A percentile compares a stretch with the other conserved stretches of the same genome.
phyloP scores from a whole-genome alignment of 2,113 vertebrate species.

The Austrofundulus limnaeus region DNA sequence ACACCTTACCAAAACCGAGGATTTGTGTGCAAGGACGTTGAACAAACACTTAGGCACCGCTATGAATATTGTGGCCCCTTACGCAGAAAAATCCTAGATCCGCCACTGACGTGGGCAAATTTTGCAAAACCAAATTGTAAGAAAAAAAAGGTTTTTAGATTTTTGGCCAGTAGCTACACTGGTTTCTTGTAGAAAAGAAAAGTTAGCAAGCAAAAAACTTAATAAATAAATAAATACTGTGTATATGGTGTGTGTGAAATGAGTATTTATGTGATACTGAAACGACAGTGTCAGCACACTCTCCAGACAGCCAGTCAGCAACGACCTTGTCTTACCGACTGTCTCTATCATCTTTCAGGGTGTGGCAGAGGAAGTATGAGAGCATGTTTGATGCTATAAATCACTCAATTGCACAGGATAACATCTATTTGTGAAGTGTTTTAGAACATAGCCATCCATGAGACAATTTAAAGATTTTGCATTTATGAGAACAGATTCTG shows the following conservation, averaged over 20 bases:
- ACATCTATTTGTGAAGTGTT: constrained; percentile 2
- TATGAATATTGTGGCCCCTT: too few relatives aligned
- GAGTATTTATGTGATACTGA: constrained; percentile 40
- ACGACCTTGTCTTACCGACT: constrained; percentile 10
- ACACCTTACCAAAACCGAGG: too few relatives aligned
- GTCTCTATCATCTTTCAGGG: constrained; percentile 12
- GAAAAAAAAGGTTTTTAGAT: too few relatives aligned
- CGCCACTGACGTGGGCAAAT: too few relatives aligned
- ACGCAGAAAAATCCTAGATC: too few relatives aligned
- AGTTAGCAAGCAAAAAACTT: not conserved
- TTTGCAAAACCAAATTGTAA: too few relatives aligned
- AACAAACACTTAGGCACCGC: too few relatives aligned
- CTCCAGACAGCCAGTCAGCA: constrained; percentile 31
- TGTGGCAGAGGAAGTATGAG: not conserved
- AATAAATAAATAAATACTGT: not conserved
- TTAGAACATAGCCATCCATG: constrained; percentile 28
- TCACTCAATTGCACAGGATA: constrained; percentile 23
- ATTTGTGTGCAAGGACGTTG: too few relatives aligned
- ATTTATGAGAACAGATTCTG: constrained; percentile 34
- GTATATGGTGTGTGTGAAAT: not conserved
- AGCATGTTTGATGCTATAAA: constrained; percentile 32
- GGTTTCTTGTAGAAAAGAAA: too few relatives aligned
- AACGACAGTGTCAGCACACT: constrained; percentile 45
- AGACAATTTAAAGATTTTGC: constrained; percentile 23
- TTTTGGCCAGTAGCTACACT: too few relatives aligned